A percentile compares a stretch with the other conserved stretches of the same genome.
Conservation (phyloP, 2,797 vertebrate genomes). For the Acanthurus lineatus region DNA sequence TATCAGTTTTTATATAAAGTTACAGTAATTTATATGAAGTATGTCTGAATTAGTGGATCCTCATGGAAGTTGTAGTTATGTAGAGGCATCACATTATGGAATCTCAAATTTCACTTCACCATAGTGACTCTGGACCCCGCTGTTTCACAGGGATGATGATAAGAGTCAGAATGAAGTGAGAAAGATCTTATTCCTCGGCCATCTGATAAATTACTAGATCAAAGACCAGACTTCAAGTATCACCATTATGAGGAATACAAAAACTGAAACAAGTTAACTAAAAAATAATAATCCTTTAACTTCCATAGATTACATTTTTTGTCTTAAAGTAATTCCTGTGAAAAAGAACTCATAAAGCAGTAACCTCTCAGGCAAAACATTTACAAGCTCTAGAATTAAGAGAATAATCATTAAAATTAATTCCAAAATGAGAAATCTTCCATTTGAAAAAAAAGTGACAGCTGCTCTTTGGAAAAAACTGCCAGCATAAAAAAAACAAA, state of each 20-base stretch:
- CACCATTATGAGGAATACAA: constrained; percentile 6
- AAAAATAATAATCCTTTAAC: constrained; percentile 2
- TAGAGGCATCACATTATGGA: not conserved
- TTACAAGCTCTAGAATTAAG: constrained; percentile 18
- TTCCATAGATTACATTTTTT: not conserved
- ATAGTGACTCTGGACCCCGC: not conserved
- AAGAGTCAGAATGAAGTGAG: not conserved
- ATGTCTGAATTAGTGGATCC: not conserved
- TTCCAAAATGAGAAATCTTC: not conserved
- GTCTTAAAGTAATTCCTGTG: not conserved
- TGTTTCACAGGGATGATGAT: not conserved
- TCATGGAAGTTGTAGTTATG: not conserved
- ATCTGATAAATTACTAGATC: constrained; percentile 6
- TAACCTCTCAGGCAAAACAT: constrained; percentile 14
- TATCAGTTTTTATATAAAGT: too few relatives aligned
- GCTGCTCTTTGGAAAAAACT: constrained; percentile 17
- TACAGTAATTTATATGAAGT: not conserved
- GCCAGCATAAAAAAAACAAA: not conserved
- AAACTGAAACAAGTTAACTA: constrained; percentile 10
- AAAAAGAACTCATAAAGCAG: not conserved
- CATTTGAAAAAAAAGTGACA: not conserved
- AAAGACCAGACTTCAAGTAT: constrained; percentile 51
- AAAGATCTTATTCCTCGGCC: not conserved
- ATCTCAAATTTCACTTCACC: not conserved
- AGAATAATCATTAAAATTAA: constrained; percentile 1